Evolutionary conservation across 2,888 invertebrate genomes (phyloP).

Genomic region (Morpho deidamia): DNA sequence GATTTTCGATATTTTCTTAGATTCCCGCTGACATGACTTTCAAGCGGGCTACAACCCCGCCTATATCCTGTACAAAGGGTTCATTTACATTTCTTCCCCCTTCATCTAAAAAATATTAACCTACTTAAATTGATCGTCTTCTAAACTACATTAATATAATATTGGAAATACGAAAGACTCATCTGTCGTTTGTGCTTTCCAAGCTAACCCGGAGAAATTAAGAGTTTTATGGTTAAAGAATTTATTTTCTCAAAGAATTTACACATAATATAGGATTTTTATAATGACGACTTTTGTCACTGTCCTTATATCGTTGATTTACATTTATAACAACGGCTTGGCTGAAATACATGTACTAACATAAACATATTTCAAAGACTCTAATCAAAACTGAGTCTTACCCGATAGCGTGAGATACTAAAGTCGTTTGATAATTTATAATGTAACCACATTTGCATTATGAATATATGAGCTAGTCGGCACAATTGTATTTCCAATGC

Average conservation of each 20-base stretch:
- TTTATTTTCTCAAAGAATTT: no score
- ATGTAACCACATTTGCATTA: slow-evolving; percentile 10
- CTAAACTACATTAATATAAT: no score
- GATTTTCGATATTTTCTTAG: slow-evolving; percentile 1
- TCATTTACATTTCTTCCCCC: no score
- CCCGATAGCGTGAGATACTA: background rate
- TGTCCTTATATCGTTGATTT: background rate
- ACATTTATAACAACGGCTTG: background rate
- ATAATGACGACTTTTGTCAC: no score
- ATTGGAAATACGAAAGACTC: no score
- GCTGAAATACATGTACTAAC: background rate
- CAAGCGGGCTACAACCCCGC: background rate
- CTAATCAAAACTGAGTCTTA: background rate
- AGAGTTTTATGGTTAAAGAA: no score
- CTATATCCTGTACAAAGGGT: background rate
- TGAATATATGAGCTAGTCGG: slow-evolving; percentile 10
- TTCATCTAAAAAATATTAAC: no score
- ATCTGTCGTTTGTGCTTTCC: no score
- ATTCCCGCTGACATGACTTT: background rate
- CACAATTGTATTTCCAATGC: slow-evolving; percentile 13
- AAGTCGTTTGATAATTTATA: background rate
- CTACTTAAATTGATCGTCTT: no score
- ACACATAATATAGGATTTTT: no score
- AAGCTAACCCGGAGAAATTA: no score
- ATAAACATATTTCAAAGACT: background rate